Evolutionary conservation across 2,797 vertebrate genomes (phyloP).

Genomic region (Chiroxiphia lanceolata): DNA sequence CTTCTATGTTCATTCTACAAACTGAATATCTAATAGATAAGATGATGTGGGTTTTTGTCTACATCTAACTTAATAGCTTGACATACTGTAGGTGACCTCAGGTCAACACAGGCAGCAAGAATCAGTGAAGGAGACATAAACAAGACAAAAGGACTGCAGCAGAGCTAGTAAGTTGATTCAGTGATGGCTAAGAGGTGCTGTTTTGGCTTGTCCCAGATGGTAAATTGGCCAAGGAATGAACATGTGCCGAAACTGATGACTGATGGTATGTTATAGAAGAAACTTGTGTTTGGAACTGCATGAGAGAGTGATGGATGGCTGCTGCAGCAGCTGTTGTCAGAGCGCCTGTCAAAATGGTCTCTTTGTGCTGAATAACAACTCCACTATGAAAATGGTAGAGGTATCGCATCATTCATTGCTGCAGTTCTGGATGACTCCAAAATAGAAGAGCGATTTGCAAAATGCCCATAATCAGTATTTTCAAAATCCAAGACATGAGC

Average conservation of each 20-base stretch:
- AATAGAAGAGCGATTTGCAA: neutral
- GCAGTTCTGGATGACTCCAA: neutral
- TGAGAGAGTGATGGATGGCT: neutral
- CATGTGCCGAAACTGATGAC: neutral
- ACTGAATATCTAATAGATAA: slow-evolving; percentile 1
- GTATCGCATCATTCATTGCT: neutral
- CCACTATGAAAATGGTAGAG: neutral
- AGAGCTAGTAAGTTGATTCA: slow-evolving; percentile 6
- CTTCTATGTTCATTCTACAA: slow-evolving; percentile 25
- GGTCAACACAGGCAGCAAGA: slow-evolving; percentile 80
- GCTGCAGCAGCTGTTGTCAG: neutral
- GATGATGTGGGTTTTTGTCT: slow-evolving; percentile 8
- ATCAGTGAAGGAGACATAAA: slow-evolving; percentile 74
- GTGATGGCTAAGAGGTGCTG: neutral
- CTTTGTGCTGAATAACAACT: neutral
- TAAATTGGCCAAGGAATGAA: slow-evolving; percentile 4
- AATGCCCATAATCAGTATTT: neutral
- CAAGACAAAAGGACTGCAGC: slow-evolving; percentile 57
- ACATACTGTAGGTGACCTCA: slow-evolving; percentile 85
- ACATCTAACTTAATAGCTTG: slow-evolving; percentile 68
- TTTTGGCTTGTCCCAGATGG: slow-evolving; percentile 10
- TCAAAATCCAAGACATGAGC: slow-evolving; percentile 14
- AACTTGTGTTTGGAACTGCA: neutral
- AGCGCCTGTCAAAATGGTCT: neutral
- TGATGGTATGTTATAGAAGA: neutral